Base-by-base conservation (phyloP, 53 echinoderm and acorn worm species). In the Mesocentrotus franciscanus region DNA sequence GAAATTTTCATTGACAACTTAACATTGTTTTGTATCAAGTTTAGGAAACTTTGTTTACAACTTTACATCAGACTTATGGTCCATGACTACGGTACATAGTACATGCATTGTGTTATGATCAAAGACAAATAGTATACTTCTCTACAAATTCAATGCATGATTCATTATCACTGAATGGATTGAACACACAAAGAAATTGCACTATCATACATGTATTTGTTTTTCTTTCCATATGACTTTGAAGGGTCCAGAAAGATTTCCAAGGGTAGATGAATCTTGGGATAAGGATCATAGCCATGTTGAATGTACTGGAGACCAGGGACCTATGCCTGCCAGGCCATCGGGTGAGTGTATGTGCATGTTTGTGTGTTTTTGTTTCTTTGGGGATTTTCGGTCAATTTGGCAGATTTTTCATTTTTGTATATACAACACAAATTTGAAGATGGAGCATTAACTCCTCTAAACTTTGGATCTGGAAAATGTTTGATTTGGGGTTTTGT, bases 261-360 rank as follows among this genome's bases (percentile, higher is more conserved):
- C 42, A 81, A 81, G 81, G 8, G 18, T 81, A 81, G 20, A 81
- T 18, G 39, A 81, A 18, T 20, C 18, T 8, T 7, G 17, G 81
- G 42, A 81, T 39, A 81, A 42, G 22, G 39, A 39, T 17, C 74
- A 74, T 1, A 14, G 74, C 22, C 81, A 81, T 81, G 39, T 42
- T 81, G 81, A 81, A 42, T 18, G 81, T 18, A 92, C 35, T 16
- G 92, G 92, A 35, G 92, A 92, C 68, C 32, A 92, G 39, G 68
- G 68, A 68, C 92, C 92, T 36, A 39, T 68, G 70, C 64, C 68
- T 16, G 92, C 36, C 68, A 15, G 35, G 66, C 92, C 92, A 92
- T 92, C 71, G 20, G 92, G 92, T 92, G 12, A 24, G 92, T 91
- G 8, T 4, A 6, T 35, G 34, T 16, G 33, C 16, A 16, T 9